Base-by-base conservation (phyloP, 2,888 invertebrate genomes). In the Gymnosoma rotundatum region DNA sequence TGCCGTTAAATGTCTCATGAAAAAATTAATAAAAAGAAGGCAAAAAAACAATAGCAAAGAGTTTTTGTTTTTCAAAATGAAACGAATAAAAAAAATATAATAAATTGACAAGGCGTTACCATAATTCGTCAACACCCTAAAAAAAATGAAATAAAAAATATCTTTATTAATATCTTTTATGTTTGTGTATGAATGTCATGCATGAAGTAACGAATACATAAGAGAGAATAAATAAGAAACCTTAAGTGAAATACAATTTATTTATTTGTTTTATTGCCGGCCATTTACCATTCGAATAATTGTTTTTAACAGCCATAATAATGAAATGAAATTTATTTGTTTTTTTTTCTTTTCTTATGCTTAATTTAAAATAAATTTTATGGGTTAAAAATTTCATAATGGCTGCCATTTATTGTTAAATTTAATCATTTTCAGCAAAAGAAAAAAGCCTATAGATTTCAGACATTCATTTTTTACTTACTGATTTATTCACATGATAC, bases 81-180 rank as follows among this genome's bases (percentile, higher is more conserved):
- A 14, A n/a, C 5, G 6, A 14, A 48, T 48, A 12, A 61, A 48
- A 61, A 42, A 18, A 36, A 45, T 32, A 48, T 25, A 61, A 32
- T 21, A 69, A 79, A 72, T 18, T 75, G 61, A 78, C 87, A 88
- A 89, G 90, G 90, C 90, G 90, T 90, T 89, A 86, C 90, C 89
- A 90, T 90, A 90, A 90, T 89, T 90, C 88, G 90, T 90, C 90
- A 89, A 89, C 90, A 89, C 90, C 90, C 89, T 79, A 90, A 89
- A 78, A 54, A n/a, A n/a, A 70, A 14, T 52, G 5, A 48, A 48
- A 48, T 48, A 48, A 48, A 48, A 48, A 14, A 48, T 14, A 48
- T 48, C 16, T 16, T 16, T 48, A 48, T 48, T 48, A 48, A 16
- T 14, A n/a, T 48, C 16, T 48, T 12, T 48, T 48, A 48, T 48